Conservation (phyloP, 2,797 vertebrate species). For the Macropodus opercularis region DNA sequence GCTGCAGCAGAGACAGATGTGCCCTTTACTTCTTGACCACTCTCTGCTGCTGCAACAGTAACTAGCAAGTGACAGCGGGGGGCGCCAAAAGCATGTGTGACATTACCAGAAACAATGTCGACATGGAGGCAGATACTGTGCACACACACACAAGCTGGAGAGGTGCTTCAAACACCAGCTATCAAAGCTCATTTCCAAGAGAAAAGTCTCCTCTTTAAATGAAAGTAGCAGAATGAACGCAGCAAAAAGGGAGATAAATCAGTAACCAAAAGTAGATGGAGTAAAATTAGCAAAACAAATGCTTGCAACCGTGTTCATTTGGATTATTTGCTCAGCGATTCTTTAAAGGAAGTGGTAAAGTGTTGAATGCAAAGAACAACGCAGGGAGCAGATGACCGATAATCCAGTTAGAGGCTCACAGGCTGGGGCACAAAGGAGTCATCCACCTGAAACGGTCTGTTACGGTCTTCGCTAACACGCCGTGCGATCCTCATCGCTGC, state of each 20-base stretch:
- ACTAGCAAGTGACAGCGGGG: conserved; percentile 59
- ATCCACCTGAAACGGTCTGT: conserved; percentile 51
- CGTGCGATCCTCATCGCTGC: not conserved
- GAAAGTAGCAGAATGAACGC: not conserved
- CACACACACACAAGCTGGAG: conserved; percentile 46
- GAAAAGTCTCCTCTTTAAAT: not conserved
- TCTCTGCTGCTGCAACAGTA: conserved; percentile 39
- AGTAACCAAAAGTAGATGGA: not conserved
- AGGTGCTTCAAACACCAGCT: conserved; percentile 20
- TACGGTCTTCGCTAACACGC: not conserved
- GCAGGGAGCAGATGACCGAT: conserved; percentile 59
- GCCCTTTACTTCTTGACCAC: conserved; percentile 44
- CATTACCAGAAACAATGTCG: conserved; percentile 35
- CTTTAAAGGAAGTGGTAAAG: not conserved
- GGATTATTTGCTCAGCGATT: not conserved
- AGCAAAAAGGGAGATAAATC: not conserved
- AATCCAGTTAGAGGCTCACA: conserved; percentile 70
- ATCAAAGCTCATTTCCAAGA: not conserved
- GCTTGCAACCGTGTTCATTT: not conserved
- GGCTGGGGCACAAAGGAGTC: conserved; percentile 45
- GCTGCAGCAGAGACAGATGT: conserved; percentile 25
- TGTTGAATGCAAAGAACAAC: conserved; percentile 30
- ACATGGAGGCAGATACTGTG: conserved; percentile 55
- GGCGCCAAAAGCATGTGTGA: conserved; percentile 59
- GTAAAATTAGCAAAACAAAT: not conserved